Percentiles rank a stretch among this genome's conserved stretches.
These are phyloP conservation scores for Bombus affinis DNA, from an alignment of 1,140 invertebrate genomes.

Conservation along the genomic window DNA sequence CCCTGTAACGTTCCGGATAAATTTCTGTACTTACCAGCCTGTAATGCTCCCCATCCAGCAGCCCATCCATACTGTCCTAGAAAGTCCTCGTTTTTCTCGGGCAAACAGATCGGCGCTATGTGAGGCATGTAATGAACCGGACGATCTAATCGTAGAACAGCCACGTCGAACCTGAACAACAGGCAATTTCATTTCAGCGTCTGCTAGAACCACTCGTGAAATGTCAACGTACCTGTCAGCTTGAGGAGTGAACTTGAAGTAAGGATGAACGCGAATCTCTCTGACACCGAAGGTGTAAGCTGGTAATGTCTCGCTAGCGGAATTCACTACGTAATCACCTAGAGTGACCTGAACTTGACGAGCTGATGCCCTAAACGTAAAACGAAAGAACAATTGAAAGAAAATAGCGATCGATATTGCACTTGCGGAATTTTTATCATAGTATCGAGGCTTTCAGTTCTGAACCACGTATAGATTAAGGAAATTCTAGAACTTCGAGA, in stretches of 20 bases:
- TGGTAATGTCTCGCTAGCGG: conserved; percentile 93
- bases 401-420: too few relatives aligned
- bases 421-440: background rate
- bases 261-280: conserved; percentile 95
- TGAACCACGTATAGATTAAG: too few relatives aligned
- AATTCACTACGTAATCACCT: conserved; percentile 97
- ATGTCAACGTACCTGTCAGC: conserved; percentile 84
- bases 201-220: background rate
- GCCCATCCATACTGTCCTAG: conserved; percentile 95
- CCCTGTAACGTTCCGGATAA: background rate
- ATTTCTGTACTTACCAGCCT: conserved; percentile 83
- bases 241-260: conserved; percentile 97
- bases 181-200: background rate
- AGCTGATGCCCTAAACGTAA: conserved; percentile 87
- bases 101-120: conserved; percentile 96
- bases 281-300: conserved; percentile 95
- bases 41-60: conserved; percentile 97
- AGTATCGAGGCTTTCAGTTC: too few relatives aligned
- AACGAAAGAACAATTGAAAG: background rate
- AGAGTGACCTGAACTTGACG: conserved; percentile 95
- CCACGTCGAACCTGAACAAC: conserved; percentile 91
- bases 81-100: conserved; percentile 94
- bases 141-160: conserved; percentile 93
- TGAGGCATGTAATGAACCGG: conserved; percentile 95
- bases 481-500: background rate